Evolutionary conservation across 2,888 invertebrate genomes (phyloP), one percentile per base, ranked within the genome.

Genomic region (Hirudinaria manillensis): DNA sequence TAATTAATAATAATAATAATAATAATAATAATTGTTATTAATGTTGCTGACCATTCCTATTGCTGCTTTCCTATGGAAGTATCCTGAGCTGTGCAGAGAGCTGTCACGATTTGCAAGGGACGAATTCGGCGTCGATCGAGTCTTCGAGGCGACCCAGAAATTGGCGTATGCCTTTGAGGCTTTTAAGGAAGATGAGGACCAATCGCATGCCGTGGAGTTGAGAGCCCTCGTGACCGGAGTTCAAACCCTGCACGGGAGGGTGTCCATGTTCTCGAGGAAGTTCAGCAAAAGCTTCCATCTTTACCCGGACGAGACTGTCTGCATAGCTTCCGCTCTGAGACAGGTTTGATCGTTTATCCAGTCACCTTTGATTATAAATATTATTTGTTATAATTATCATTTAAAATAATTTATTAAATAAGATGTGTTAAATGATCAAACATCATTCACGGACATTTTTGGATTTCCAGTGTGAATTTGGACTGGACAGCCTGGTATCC

Each of bases 261-360:
- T n/a, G 61, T 61, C 61, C 68, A 68, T 16, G 32, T 68, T 68
- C 36, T 34, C 32, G 32, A n/a, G 32, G 36, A 24, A 68, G n/a
- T 32, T 68, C 29, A 16, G 34, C n/a, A 29, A 21, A n/a, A 34
- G 36, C 32, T 68, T 29, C 36, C 29, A 4, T 32, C 32, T 36
- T n/a, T 68, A 68, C 36, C 32, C 32, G n/a, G 68, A 68, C 21
- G 68, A 68, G 36, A 68, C 32, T 1, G 27, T 24, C 34, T 13
- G 36, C 68, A 34, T 68, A 3, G 68, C 34, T 10, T 68, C 34
- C 1, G 68, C 68, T 34, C 68, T 68, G n/a, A 32, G 36, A 68
- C 68, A 68, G 68, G 68, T 56, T 7, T 1, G 61, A 78, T n/a
- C n/a, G n/a, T n/a, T n/a, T n/a, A n/a, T n/a, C n/a, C n/a, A n/a